Base-by-base conservation (phyloP, 2,113 vertebrate genomes). In the Climacteris rufus region DNA sequence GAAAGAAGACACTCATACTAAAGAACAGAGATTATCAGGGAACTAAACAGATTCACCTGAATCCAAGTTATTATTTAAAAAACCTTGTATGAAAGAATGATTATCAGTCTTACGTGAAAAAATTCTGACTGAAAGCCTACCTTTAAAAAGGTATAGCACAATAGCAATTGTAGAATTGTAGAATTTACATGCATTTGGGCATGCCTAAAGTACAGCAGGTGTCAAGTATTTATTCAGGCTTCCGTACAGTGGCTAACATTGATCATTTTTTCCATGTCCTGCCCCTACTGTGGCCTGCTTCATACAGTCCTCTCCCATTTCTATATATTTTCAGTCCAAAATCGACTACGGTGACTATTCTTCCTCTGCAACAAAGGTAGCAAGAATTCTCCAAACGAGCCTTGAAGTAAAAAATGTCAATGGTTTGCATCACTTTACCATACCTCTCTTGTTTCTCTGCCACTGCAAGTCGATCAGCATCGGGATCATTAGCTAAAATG, bases 401-500 rank as follows among this genome's bases (percentile, higher is more conserved):
- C 33, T 83, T 65, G 28, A 47, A 65, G 42, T 47, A 64, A 71
- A 77, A 94, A 71, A 65, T 14, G 7, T 52, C 53, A 66, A 7
- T 4, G 4, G 35, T 28, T 71, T 87, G 35, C n/a, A 83, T 40
- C 87, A 70, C 23, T 82, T 89, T 49, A 77, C 56, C 68, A 64
- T 94, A 99, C 99, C 98, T 98, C 76, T 98, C 97, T 96, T 99
- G 99, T 83, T 98, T 99, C 96, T 99, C 99, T 77, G 99, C 99
- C 64, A 99, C 97, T 66, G 99, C 99, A 81, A 99, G 98, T 45
- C 99, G 98, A 96, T 99, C 99, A 52, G 99, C 99, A 87, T 99
- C 99, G 13, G 99, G 99, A 88, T 99, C 99, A 68, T 99, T 99
- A 23, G 99, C 99, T 95, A 99, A 94, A 95, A 99, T 96, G 40